Evolutionary conservation across 2,888 invertebrate species (phyloP), one percentile per base, ranked within the genome.

Genomic region (Mystacides longicornis): DNA sequence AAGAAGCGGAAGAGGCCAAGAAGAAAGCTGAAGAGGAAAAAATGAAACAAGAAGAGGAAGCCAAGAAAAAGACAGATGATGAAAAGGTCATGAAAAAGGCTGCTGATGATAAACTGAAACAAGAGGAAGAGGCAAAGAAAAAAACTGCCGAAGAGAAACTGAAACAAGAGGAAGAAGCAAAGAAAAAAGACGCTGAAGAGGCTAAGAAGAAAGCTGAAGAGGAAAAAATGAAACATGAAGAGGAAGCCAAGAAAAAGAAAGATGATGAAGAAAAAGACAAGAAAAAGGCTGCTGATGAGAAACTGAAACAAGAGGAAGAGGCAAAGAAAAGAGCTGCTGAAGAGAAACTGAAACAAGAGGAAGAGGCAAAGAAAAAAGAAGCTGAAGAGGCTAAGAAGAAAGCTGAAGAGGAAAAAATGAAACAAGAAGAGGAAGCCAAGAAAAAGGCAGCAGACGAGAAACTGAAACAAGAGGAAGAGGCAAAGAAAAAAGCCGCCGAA

Each of bases 1-100:
- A 62, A 52, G 52, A 59, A 43, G 57, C 57, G 23, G 67, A 64
- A 55, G 67, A 68, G 47, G 65, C 50, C 11, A 37, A 55, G 43
- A 45, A 56, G 42, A 23, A 64, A 51, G 59, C 60, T 18, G 66
- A 57, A 55, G 47, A 23, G n/a, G 48, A 55, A 51, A n/a, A 31
- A 47, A 9, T 49, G 23, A 23, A 43, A 49, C 1, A 22, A 22
- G 43, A 55, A 21, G 31, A 47, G 9, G 20, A 47, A 20, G 47
- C 18, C 18, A 18, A 47, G 18, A 18, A 7, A 47, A 20, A 21
- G 18, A 18, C 18, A 31, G 55, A 60, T 49, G 23, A 43, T 19
- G 51, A 60, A 49, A 52, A 23, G 23, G 18, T 45, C 23, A 51
- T n/a, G 33, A 57, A 45, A 19, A 58, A 47, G 33, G 5, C 16